These are phyloP conservation scores for Apamea sordens DNA, from an alignment of 2,888 invertebrate species.

Conservation along the genomic window DNA sequence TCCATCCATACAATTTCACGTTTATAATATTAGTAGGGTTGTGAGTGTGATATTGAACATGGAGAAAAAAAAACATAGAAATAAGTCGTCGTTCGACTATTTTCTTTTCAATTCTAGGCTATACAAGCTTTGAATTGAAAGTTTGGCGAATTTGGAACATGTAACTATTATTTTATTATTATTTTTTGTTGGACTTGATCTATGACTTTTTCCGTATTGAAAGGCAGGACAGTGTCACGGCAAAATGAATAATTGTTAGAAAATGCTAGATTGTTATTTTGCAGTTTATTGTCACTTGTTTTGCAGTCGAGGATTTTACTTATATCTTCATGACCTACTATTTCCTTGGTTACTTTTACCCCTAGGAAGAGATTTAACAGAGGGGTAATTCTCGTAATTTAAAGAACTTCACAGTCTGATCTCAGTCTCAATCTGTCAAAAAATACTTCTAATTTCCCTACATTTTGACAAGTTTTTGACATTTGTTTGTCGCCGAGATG, in stretches of 20 bases:
- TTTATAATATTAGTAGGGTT: not conserved
- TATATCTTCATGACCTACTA: not conserved
- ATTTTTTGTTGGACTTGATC: slow-evolving; percentile 11
- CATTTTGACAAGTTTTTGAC: no score
- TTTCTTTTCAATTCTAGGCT: not conserved
- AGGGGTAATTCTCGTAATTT: no score
- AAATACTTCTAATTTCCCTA: no score
- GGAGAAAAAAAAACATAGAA: not conserved
- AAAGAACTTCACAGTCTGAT: no score
- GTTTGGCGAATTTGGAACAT: not conserved
- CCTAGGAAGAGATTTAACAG: not conserved
- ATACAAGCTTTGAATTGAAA: not conserved
- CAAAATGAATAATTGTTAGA: not conserved
- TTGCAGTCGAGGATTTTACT: not conserved
- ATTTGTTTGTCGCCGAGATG: no score
- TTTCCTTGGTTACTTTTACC: not conserved
- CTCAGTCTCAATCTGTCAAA: no score
- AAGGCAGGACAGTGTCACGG: not conserved
- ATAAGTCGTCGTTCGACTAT: not conserved
- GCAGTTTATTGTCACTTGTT: not conserved
- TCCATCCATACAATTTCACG: no score
- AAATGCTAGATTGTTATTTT: slow-evolving; percentile 1
- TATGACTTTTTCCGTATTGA: not conserved
- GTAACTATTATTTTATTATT: not conserved
- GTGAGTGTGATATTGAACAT: not conserved